Conservation (phyloP, 64 coral and sea anemone species). For the Montipora sp. region DNA sequence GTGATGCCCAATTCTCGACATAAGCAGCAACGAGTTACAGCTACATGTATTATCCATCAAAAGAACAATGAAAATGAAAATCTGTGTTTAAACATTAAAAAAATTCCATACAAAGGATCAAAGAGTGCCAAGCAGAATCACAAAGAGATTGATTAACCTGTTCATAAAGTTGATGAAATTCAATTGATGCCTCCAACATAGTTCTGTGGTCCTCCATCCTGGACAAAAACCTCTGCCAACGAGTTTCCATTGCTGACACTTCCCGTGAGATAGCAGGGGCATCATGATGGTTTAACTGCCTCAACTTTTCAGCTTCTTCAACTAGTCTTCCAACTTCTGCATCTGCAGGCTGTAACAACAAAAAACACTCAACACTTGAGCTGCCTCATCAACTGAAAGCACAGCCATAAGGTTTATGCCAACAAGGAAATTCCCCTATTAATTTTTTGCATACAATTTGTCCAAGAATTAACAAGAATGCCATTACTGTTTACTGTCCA, state of each 20-base stretch:
- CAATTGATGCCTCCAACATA: constrained; percentile 92
- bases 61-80: neutral
- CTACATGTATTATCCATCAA: no score
- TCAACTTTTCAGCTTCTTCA: constrained; percentile 74
- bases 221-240: constrained; percentile 95
- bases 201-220: constrained; percentile 89
- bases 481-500: no score
- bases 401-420: no score
- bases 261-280: constrained; percentile 78
- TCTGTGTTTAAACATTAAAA: neutral
- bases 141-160: constrained; percentile 58
- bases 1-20: no score
- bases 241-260: constrained; percentile 83
- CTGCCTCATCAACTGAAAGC: neutral
- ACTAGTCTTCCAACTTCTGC: constrained; percentile 73
- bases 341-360: constrained; percentile 81
- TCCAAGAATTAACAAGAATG: no score
- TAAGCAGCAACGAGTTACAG: no score
- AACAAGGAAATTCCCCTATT: no score
- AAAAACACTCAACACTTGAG: neutral
- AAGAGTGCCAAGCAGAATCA: no score
- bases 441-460: no score
- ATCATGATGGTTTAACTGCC: constrained; percentile 74
- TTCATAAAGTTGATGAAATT: constrained; percentile 95
- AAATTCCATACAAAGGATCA: neutral